These are phyloP conservation scores for Mustela erminea DNA, from an alignment of 2,797 vertebrate species.

Conservation along the genomic window DNA sequence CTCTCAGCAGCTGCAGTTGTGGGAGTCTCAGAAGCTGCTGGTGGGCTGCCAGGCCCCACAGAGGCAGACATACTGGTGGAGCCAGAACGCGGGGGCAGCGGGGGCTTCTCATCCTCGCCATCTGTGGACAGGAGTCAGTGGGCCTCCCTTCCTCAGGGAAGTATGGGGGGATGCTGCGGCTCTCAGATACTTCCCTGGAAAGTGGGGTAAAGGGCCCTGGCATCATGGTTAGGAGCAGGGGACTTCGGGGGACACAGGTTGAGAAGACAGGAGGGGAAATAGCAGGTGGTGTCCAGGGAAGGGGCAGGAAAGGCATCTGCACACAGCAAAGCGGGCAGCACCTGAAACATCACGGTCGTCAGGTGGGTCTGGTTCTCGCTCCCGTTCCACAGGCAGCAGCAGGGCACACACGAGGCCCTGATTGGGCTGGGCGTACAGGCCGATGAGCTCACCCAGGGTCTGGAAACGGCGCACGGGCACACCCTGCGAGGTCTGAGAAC, in stretches of 20 bases:
- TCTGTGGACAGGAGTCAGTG: constrained; percentile 86
- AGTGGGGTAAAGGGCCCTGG: not conserved
- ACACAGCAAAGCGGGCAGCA: constrained; percentile 71
- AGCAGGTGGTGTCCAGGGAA: not conserved
- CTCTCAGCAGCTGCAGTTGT: constrained; percentile 83
- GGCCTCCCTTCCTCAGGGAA: not conserved
- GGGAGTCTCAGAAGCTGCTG: constrained; percentile 74
- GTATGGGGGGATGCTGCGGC: not conserved
- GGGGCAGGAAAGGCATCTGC: not conserved
- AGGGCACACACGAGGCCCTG: constrained; percentile 97
- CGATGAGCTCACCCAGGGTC: constrained; percentile 94
- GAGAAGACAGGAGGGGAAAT: not conserved
- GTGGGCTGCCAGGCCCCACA: constrained; percentile 76
- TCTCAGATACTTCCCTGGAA: not conserved
- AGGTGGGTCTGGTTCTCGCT: constrained; percentile 87
- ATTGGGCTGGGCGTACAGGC: constrained; percentile 95
- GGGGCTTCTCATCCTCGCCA: constrained; percentile 97
- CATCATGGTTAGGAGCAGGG: not conserved
- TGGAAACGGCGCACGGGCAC: constrained; percentile 97
- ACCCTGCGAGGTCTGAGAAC: constrained; percentile 94
- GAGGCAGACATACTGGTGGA: constrained; percentile 90
- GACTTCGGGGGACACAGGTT: not conserved
- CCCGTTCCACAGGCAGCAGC: constrained; percentile 95
- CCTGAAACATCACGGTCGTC: constrained; percentile 97
- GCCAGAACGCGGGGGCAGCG: constrained; percentile 94